Evolutionary conservation across 2,113 vertebrate species (phyloP).

Genomic region (Tichodroma muraria): DNA sequence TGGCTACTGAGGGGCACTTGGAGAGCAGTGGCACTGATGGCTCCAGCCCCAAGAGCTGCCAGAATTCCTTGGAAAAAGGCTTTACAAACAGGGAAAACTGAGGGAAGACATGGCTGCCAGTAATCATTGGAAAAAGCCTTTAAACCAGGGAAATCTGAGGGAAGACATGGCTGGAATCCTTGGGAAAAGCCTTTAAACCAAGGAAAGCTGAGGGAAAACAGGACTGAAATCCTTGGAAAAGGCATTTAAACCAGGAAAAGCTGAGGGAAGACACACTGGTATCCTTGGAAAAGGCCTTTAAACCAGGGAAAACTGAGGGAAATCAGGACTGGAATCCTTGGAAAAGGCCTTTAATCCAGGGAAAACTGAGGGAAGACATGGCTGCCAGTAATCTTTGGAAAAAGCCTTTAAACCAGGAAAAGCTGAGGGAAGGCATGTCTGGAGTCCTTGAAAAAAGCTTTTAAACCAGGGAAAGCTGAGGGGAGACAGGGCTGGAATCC

Average conservation of each 20-base stretch:
- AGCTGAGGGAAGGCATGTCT: not conserved
- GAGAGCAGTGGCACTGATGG: not conserved
- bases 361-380: not conserved
- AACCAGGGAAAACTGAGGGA: no score
- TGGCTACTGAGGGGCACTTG: fast-evolving
- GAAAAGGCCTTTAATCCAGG: no score
- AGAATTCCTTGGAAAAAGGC: not conserved
- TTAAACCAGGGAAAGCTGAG: not conserved
- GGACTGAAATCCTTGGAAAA: no score
- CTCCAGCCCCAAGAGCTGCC: not conserved
- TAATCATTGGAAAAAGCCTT: not conserved
- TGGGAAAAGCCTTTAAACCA: not conserved
- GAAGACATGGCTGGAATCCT: fast-evolving
- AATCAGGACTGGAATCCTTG: no score
- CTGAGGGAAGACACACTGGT: not conserved
- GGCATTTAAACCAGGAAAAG: not conserved
- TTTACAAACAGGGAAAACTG: not conserved
- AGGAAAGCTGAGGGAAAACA: no score
- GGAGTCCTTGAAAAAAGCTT: not conserved
- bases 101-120: not conserved
- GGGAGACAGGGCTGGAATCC: not conserved
- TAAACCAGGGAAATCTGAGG: no score
- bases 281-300: no score
- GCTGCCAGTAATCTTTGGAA: not conserved
- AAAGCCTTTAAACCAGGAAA: not conserved